Percentiles rank a stretch among this genome's conserved stretches.
These are phyloP conservation scores for Plutomurus gul DNA, from an alignment of 1,140 invertebrate genomes.

Conservation along the genomic window DNA sequence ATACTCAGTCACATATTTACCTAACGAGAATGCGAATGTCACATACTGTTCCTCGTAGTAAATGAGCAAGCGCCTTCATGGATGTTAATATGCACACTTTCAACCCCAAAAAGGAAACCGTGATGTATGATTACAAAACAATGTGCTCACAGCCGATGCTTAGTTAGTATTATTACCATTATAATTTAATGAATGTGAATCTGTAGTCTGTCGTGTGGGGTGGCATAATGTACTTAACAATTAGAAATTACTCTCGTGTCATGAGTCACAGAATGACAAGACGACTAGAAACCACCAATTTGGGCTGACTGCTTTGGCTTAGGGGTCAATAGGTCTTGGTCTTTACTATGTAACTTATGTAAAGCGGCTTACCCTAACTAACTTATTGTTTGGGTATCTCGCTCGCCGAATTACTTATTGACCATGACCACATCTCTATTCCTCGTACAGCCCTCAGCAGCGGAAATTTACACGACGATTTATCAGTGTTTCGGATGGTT, in stretches of 20 bases:
- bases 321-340: conserved; percentile 17
- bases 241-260: neutral
- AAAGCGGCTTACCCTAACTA: conserved; percentile 1
- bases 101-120: neutral
- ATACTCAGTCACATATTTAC: too few species aligned
- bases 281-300: conserved; percentile 3
- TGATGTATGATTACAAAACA: too few species aligned
- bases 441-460: neutral
- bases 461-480: neutral
- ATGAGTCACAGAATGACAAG: neutral
- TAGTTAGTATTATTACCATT: neutral
- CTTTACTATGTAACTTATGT: too few species aligned
- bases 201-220: neutral
- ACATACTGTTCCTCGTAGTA: too few species aligned
- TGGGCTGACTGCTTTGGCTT: neutral
- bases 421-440: conserved; percentile 2
- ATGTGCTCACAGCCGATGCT: too few species aligned
- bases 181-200: neutral
- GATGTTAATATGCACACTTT: neutral
- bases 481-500: too few species aligned
- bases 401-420: neutral
- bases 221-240: neutral
- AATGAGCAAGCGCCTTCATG: neutral
- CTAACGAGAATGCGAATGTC: too few species aligned
- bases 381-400: neutral